Base-by-base conservation (phyloP, 1,140 invertebrate species). In the Matsumurasca onukii region DNA sequence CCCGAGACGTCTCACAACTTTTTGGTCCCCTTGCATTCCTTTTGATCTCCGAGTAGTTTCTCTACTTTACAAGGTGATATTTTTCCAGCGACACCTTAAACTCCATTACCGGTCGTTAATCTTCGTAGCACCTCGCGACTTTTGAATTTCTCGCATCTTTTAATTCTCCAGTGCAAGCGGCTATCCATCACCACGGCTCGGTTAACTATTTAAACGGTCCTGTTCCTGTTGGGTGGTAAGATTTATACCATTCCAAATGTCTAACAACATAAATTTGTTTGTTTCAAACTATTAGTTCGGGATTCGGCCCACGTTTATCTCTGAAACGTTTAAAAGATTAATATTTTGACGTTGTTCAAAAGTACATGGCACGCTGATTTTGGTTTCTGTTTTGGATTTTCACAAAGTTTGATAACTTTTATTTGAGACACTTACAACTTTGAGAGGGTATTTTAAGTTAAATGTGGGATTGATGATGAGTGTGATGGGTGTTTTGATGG, bases 121-220 rank as follows among this genome's bases (percentile, higher is more conserved):
- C 55, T 27, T 27, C 13, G 49, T 52, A 39, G 12, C 20, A n/a
- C 13, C 15, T 5, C 25, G 15, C 22, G 25, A 13, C 55, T 59
- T 59, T 5, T 52, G 49, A 9, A 24, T 22, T 27, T 24, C 24
- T 9, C 24, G 9, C 3, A 24, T 59, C 55, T 24, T 15, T 22
- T 52, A 24, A n/a, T n/a, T n/a, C n/a, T n/a, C n/a, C n/a, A n/a
- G 20, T 5, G 12, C 20, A 22, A 52, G 15, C 13, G 25, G 5
- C 15, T 13, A 27, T 59, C 24, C 49, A 22, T 52, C 49, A 52
- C 49, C 20, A 17, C 5, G 5, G 17, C 17, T 5, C 17, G 34
- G 55, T 59, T 59, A 59, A 59, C 30, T 59, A 59, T 59, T 59
- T 59, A 59, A 59, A 59, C 55, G 55, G 13, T 59, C 49, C 3